Percentiles rank a stretch among this genome's conserved stretches.
These are phyloP conservation scores for Pogoniulus pusillus DNA, from an alignment of 2,797 vertebrate species.

Conservation along the genomic window DNA sequence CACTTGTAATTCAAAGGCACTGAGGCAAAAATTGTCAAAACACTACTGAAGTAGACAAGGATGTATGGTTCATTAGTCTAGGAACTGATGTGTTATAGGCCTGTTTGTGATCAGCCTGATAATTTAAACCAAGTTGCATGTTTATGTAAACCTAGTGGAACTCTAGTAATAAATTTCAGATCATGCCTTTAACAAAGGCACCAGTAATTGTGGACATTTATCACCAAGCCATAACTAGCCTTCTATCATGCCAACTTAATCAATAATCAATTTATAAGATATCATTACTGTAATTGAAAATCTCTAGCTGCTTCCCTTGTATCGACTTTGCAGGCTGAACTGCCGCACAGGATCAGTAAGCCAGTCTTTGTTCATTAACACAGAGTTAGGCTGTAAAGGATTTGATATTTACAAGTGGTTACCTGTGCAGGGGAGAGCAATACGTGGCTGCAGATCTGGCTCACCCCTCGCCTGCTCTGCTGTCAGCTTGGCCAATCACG, in stretches of 20 bases:
- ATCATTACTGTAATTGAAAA: slow-evolving; percentile 41
- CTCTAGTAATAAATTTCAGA: slow-evolving; percentile 65
- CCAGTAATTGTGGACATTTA: slow-evolving; percentile 24
- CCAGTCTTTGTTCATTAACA: slow-evolving; percentile 6
- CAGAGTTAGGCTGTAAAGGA: slow-evolving; percentile 19
- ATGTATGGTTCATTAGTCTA: slow-evolving; percentile 76
- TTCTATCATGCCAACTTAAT: not conserved
- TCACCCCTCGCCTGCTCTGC: not conserved
- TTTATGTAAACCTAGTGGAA: slow-evolving; percentile 48
- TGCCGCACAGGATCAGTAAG: not conserved
- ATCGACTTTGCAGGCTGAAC: slow-evolving; percentile 14
- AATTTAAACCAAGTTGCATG: slow-evolving; percentile 70
- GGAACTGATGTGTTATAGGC: slow-evolving; percentile 67
- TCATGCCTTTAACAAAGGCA: slow-evolving; percentile 9
- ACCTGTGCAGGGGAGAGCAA: not conserved
- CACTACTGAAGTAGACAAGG: slow-evolving; percentile 67
- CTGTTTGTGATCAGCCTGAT: slow-evolving; percentile 70
- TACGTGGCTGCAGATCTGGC: not conserved
- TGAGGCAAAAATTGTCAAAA: slow-evolving; percentile 78
- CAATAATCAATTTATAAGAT: slow-evolving; percentile 64
- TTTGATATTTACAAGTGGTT: slow-evolving; percentile 8
- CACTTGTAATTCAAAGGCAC: slow-evolving; percentile 73
- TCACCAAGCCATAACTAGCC: not conserved
- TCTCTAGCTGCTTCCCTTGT: not conserved
- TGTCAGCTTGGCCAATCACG: not conserved